phyloP scores from a whole-genome alignment of 2,113 vertebrate genomes.

The Hepsetus odoe region DNA sequence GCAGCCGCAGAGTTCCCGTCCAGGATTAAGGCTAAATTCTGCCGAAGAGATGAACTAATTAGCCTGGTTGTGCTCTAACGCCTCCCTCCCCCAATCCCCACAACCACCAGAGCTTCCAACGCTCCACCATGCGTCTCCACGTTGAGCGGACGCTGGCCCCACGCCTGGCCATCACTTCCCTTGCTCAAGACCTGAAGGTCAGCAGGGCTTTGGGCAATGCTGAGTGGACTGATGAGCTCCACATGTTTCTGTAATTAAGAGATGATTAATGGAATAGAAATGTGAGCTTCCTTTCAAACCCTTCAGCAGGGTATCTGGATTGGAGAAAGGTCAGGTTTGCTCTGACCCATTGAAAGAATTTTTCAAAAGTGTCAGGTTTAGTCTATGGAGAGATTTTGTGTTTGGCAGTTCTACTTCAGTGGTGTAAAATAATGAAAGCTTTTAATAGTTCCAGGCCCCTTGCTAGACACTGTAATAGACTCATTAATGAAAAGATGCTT shows the following conservation, averaged over 20 bases:
- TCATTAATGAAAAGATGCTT: no score
- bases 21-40: slow-evolving; percentile 22
- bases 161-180: not conserved
- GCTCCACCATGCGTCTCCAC: not conserved
- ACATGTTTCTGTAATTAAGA: slow-evolving; percentile 42
- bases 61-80: not conserved
- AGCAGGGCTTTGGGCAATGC: slow-evolving; percentile 39
- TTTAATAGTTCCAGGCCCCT: no score
- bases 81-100: not conserved
- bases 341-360: not conserved
- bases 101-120: not conserved
- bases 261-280: slow-evolving; percentile 32
- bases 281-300: not conserved
- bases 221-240: slow-evolving; percentile 44
- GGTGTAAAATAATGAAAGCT: no score
- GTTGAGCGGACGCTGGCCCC: not conserved
- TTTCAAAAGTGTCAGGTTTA: not conserved
- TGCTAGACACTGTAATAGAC: no score
- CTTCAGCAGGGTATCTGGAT: not conserved
- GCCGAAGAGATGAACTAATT: slow-evolving; percentile 33
- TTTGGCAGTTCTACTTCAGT: not conserved
- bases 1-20: not conserved
- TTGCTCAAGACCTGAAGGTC: slow-evolving; percentile 43
- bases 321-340: not conserved
- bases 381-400: not conserved